Evolutionary conservation across 2,888 invertebrate genomes (phyloP).

Genomic region (Xanthorhoe designata): DNA sequence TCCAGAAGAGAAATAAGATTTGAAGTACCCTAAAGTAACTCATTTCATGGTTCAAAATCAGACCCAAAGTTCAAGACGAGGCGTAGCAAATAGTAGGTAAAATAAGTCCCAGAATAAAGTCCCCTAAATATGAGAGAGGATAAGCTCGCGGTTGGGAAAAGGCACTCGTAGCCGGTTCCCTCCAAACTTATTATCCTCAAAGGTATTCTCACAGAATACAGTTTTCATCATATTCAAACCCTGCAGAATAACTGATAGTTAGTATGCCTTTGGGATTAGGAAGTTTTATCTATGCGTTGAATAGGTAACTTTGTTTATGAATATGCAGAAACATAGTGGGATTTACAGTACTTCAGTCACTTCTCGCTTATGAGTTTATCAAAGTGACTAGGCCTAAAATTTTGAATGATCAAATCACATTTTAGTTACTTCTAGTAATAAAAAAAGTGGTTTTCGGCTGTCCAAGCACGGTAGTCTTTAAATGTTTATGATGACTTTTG

Average conservation of each 20-base stretch:
- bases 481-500: too few species aligned
- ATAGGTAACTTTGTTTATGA: conserved; percentile 35
- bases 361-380: neutral
- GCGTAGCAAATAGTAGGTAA: conserved; percentile 16
- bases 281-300: conserved; percentile 42
- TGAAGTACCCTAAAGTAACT: neutral
- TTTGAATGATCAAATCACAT: too few species aligned
- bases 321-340: neutral
- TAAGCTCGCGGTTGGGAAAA: conserved; percentile 25
- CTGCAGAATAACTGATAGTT: conserved; percentile 33
- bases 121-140: conserved; percentile 23
- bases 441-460: too few species aligned
- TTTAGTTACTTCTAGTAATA: too few species aligned
- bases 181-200: conserved; percentile 30
- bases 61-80: conserved; percentile 10
- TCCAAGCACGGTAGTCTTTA: too few species aligned
- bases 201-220: conserved; percentile 34
- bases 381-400: neutral
- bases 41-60: conserved; percentile 10
- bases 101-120: conserved; percentile 22
- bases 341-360: neutral
- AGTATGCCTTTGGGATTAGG: conserved; percentile 33
- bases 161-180: conserved; percentile 16
- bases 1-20: neutral
- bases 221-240: conserved; percentile 44